Conservation (phyloP, 2,113 vertebrate species). For the Pogonocichla stellata region DNA sequence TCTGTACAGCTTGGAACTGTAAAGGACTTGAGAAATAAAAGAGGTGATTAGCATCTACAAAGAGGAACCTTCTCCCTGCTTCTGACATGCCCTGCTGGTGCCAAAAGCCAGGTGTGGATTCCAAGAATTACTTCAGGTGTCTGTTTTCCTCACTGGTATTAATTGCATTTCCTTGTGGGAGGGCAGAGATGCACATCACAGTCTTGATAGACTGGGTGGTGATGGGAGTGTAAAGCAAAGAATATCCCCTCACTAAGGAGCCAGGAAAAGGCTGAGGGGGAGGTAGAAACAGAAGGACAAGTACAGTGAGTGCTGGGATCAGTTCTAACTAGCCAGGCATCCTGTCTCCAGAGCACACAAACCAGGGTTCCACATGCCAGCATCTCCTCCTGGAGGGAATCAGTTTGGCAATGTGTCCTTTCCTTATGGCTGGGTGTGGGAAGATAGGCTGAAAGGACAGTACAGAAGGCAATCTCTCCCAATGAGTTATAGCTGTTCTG, state of each 20-base stretch:
- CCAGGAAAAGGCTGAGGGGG: not conserved
- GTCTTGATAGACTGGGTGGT: not conserved
- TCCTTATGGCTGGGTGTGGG: accelerated
- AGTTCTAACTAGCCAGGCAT: not conserved
- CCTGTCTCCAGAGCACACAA: not conserved
- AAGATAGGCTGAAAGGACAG: too few relatives aligned
- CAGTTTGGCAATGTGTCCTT: not conserved
- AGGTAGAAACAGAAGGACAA: not conserved
- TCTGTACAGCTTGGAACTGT: conserved; percentile 84
- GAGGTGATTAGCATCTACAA: not conserved
- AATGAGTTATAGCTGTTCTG: too few relatives aligned
- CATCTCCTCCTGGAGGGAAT: not conserved
- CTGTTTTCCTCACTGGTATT: not conserved
- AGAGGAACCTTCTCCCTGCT: not conserved
- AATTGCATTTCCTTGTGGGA: not conserved
- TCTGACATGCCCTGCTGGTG: not conserved
- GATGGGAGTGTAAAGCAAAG: not conserved
- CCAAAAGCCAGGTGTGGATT: not conserved
- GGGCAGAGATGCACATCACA: not conserved
- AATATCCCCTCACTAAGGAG: not conserved
- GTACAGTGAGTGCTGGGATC: not conserved
- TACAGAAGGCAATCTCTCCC: too few relatives aligned
- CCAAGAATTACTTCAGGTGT: not conserved
- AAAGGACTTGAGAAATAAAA: conserved; percentile 73
- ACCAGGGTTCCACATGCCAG: not conserved